phyloP scores from a whole-genome alignment of 2,888 invertebrate genomes.

The Dynastes tityus region DNA sequence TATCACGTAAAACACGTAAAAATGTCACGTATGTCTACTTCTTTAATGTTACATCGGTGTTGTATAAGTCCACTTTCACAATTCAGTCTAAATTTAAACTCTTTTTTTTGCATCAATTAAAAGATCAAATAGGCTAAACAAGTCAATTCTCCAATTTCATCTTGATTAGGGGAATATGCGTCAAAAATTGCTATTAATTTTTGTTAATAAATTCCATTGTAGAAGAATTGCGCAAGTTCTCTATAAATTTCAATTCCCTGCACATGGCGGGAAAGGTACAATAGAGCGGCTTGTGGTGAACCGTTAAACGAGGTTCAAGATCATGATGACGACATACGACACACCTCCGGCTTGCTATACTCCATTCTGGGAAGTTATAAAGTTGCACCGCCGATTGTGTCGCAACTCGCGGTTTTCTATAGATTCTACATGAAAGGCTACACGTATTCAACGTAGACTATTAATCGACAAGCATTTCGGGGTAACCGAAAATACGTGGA shows the following conservation, averaged over 20 bases:
- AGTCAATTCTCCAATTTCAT: neutral
- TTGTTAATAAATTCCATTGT: neutral
- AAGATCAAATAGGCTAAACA: neutral
- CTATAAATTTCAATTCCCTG: neutral
- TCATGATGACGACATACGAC: slow-evolving; percentile 32
- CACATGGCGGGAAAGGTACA: neutral
- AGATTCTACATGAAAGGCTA: slow-evolving; percentile 3
- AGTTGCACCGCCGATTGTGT: neutral
- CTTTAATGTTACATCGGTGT: neutral
- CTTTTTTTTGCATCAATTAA: neutral
- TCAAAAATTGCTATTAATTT: neutral
- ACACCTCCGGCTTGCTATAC: slow-evolving; percentile 28
- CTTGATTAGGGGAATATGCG: neutral
- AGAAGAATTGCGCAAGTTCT: slow-evolving; percentile 6
- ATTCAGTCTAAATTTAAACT: slow-evolving; percentile 1
- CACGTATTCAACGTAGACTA: slow-evolving; percentile 6
- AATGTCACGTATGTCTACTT: slow-evolving; percentile 8
- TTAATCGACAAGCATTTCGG: too few relatives aligned
- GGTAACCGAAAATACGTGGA: too few relatives aligned
- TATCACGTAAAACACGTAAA: neutral
- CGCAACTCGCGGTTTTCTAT: neutral
- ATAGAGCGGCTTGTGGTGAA: slow-evolving; percentile 1
- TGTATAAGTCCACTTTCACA: slow-evolving; percentile 1
- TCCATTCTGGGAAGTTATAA: slow-evolving; percentile 25
- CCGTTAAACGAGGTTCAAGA: slow-evolving; percentile 40